These are phyloP conservation scores for Helicoverpa armigera DNA, from an alignment of 1,140 invertebrate species.

Conservation along the genomic window DNA sequence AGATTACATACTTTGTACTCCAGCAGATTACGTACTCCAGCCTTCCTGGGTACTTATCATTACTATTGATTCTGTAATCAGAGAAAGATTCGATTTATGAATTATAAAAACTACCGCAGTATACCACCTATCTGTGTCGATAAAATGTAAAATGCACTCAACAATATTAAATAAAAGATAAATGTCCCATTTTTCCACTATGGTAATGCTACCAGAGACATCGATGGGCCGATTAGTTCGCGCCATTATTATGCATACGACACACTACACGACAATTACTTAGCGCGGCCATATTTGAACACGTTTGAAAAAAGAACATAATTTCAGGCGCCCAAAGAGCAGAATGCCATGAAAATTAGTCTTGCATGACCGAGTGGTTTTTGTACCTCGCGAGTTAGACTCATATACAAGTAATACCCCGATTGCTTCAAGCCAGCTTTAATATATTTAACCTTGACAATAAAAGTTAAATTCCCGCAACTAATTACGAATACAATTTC, in stretches of 20 bases:
- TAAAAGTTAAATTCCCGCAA: slow-evolving; percentile 10
- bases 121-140: not conserved
- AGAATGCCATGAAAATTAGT: not conserved
- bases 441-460: slow-evolving; percentile 23
- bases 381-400: slow-evolving; percentile 2
- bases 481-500: slow-evolving; percentile 36
- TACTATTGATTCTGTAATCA: not conserved
- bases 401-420: not conserved
- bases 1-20: not conserved
- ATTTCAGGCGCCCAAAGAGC: not conserved
- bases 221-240: not conserved
- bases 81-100: not conserved
- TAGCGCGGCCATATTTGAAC: not conserved
- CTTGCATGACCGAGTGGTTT: slow-evolving; percentile 29
- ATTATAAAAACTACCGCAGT: not conserved
- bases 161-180: slow-evolving; percentile 1
- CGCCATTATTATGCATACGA: slow-evolving; percentile 9
- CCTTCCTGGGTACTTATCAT: not conserved
- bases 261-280: not conserved
- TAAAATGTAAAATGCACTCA: slow-evolving; percentile 13
- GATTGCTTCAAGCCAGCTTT: slow-evolving; percentile 23
- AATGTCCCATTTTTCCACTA: not conserved
- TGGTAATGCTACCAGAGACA: not conserved
- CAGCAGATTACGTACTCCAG: not conserved
- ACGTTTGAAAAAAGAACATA: not conserved